These are phyloP conservation scores for Reticulitermes lucifugus DNA, from an alignment of 2,888 invertebrate genomes.

Conservation along the genomic window DNA sequence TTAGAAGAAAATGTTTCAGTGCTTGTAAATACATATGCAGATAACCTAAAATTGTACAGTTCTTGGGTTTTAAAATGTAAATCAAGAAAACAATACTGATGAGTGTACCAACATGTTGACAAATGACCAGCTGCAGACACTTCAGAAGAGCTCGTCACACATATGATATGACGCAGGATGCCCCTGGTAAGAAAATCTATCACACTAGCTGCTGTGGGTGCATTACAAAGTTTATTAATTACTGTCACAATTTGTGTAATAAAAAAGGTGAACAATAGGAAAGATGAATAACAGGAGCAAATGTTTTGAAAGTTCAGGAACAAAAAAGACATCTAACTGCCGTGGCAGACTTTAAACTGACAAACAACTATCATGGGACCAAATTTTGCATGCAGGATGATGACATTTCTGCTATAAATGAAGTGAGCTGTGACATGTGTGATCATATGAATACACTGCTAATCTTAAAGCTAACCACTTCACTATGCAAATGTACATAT, in stretches of 20 bases:
- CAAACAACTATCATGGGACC: background rate
- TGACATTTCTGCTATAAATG: background rate
- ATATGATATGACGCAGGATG: background rate
- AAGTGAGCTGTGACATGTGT: constrained; percentile 19
- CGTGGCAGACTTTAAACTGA: background rate
- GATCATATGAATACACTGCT: background rate
- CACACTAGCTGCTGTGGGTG: background rate
- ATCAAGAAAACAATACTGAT: background rate
- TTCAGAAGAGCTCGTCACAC: constrained; percentile 26
- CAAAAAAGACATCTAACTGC: background rate
- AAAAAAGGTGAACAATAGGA: background rate
- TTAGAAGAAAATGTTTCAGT: constrained; percentile 15
- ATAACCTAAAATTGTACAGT: background rate
- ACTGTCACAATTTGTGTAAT: background rate
- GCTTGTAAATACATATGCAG: constrained; percentile 22
- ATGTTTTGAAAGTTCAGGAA: background rate
- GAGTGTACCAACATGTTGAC: constrained; percentile 13
- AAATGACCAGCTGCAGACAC: constrained; percentile 13
- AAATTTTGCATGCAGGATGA: constrained; percentile 25
- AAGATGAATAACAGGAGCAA: background rate
- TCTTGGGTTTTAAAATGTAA: background rate
- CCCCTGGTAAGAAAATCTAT: background rate
- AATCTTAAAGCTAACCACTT: background rate
- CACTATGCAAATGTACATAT: constrained; percentile 10
- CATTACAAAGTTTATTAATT: background rate